Conservation (phyloP, 2,797 vertebrate species). For the Aphelocoma californica region DNA sequence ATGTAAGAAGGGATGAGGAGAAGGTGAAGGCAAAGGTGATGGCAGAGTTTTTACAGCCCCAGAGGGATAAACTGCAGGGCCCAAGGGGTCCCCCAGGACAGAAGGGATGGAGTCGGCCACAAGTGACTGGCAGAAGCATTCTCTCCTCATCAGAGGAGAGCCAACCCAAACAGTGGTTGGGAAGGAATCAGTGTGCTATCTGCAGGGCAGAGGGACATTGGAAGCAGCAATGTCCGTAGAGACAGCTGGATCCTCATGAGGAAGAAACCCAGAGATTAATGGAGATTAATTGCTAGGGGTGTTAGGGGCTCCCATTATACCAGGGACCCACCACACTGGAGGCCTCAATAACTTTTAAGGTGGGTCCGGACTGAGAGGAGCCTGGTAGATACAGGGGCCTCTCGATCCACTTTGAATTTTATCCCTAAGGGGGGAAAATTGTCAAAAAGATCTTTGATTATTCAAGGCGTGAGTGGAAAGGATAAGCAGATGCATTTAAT, state of each 20-base stretch:
- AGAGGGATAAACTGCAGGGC: background rate
- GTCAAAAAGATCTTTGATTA: no score
- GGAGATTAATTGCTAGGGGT: background rate
- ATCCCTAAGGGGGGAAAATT: no score
- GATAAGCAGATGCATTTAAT: no score
- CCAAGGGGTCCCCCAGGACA: background rate
- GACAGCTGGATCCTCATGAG: background rate
- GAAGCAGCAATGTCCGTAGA: background rate
- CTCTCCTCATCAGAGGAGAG: background rate
- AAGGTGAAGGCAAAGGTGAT: background rate
- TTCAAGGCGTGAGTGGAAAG: no score
- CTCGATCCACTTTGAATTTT: background rate
- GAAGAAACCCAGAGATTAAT: background rate
- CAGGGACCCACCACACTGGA: background rate
- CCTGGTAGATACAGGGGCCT: background rate
- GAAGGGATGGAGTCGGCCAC: accelerated
- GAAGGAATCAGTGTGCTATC: background rate
- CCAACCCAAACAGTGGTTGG: background rate
- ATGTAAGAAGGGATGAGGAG: background rate
- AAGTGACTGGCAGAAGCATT: background rate
- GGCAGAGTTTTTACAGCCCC: background rate
- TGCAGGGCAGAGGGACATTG: background rate
- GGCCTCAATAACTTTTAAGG: background rate
- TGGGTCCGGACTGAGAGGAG: no score
- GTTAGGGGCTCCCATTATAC: background rate